These are phyloP conservation scores for Erythrolamprus reginae DNA, from an alignment of 2,113 vertebrate genomes.

Conservation along the genomic window DNA sequence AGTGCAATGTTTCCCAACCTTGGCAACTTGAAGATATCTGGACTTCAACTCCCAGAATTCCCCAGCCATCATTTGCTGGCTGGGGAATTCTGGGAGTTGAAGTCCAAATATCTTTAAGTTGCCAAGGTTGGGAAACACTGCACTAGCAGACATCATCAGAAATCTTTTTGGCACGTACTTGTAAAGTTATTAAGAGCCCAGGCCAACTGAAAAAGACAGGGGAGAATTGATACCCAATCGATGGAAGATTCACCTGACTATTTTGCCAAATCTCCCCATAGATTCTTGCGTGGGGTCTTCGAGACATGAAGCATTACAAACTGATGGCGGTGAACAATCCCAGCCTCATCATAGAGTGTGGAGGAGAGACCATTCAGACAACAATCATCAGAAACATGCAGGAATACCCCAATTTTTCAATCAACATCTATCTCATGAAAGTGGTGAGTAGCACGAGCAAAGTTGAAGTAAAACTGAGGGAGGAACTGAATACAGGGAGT, in stretches of 20 bases:
- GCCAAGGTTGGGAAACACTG: too few relatives aligned
- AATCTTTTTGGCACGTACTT: too few relatives aligned
- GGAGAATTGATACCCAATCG: not conserved
- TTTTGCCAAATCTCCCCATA: constrained; percentile 4
- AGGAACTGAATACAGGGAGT: not conserved
- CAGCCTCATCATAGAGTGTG: constrained; percentile 63
- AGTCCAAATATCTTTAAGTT: too few relatives aligned
- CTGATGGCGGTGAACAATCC: constrained; percentile 33
- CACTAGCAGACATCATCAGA: too few relatives aligned
- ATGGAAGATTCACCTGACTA: not conserved
- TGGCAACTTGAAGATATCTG: too few relatives aligned
- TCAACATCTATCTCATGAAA: constrained; percentile 40
- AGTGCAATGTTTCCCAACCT: too few relatives aligned
- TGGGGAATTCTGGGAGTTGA: too few relatives aligned
- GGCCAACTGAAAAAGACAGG: not conserved
- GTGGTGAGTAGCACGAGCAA: constrained; percentile 52
- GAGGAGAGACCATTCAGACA: constrained; percentile 46
- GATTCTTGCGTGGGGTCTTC: constrained; percentile 71
- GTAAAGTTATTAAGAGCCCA: not conserved
- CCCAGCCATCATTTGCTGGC: too few relatives aligned
- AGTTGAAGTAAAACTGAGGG: not conserved
- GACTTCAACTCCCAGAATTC: too few relatives aligned
- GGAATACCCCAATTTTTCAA: constrained; percentile 64
- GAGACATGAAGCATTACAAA: constrained; percentile 47
- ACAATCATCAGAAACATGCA: constrained; percentile 48